Conservation (phyloP, 64 coral and sea anemone genomes). For the Orbicella faveolata region DNA sequence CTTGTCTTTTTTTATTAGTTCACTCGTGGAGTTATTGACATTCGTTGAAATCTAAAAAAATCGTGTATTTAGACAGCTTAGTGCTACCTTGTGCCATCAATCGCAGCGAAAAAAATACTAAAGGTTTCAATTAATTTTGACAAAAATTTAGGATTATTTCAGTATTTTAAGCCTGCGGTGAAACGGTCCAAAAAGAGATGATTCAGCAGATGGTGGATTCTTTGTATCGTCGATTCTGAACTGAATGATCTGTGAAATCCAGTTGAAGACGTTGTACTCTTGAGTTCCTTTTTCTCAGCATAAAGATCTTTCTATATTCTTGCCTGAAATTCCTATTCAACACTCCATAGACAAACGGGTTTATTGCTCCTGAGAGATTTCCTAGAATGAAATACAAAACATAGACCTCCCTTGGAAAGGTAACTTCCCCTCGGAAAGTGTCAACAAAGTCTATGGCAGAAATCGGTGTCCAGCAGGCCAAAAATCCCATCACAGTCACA, state of each 20-base stretch:
- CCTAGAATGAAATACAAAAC: constrained; percentile 23
- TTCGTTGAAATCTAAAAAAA: not conserved
- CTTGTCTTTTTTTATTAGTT: no score
- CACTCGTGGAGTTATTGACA: not conserved
- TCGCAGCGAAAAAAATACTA: not conserved
- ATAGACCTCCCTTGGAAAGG: constrained; percentile 27
- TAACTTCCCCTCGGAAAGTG: constrained; percentile 8
- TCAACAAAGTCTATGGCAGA: constrained; percentile 38
- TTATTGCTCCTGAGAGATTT: constrained; percentile 25
- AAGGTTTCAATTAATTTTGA: not conserved
- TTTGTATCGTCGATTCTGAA: not conserved
- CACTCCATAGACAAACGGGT: constrained; percentile 7
- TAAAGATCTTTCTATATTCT: constrained; percentile 19
- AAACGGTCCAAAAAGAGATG: not conserved
- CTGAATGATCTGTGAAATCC: not conserved
- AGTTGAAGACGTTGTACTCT: not conserved
- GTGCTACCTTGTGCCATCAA: not conserved
- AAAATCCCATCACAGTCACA: constrained; percentile 22
- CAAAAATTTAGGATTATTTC: not conserved
- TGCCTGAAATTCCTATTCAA: constrained; percentile 34
- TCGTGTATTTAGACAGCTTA: not conserved
- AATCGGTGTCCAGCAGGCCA: constrained; percentile 39
- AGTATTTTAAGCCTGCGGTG: not conserved
- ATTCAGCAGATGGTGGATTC: not conserved
- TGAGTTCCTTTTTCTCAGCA: not conserved